phyloP scores from a whole-genome alignment of 2,113 vertebrate species.

The Dissostichus mawsoni region DNA sequence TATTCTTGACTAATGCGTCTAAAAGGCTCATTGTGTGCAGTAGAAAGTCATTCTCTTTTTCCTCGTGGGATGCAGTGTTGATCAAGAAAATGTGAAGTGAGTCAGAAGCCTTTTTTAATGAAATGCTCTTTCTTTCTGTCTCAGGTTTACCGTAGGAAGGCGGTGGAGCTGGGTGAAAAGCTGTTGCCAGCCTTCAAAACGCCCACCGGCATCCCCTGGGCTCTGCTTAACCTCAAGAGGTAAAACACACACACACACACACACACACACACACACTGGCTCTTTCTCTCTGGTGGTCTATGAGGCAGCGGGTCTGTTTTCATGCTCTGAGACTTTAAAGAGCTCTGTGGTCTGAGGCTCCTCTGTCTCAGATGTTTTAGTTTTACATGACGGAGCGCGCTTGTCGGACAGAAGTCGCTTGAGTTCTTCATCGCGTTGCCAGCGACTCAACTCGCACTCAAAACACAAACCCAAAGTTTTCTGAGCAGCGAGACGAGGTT shows the following conservation, averaged over 20 bases:
- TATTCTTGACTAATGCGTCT: not conserved
- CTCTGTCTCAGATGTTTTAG: slow-evolving; percentile 25
- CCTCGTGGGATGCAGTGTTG: not conserved
- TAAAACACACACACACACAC: slow-evolving; percentile 69
- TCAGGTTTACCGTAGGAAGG: slow-evolving; percentile 95
- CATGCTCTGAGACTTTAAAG: slow-evolving; percentile 53
- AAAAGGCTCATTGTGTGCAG: not conserved
- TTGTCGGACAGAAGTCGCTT: slow-evolving; percentile 23
- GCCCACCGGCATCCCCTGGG: slow-evolving; percentile 98
- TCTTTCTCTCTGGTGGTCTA: slow-evolving; percentile 31
- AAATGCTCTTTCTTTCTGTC: slow-evolving; percentile 8
- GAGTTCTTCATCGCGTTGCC: slow-evolving; percentile 14
- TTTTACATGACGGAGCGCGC: slow-evolving; percentile 32
- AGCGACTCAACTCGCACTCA: slow-evolving; percentile 19
- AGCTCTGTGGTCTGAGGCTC: slow-evolving; percentile 36
- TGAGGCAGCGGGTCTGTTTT: slow-evolving; percentile 40
- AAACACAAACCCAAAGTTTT: slow-evolving; percentile 20
- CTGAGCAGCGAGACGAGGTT: slow-evolving; percentile 3
- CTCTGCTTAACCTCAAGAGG: slow-evolving; percentile 98
- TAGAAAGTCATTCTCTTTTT: too few relatives aligned
- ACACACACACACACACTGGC: slow-evolving; percentile 7
- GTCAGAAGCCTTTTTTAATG: slow-evolving; percentile 5
- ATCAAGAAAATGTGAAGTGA: not conserved
- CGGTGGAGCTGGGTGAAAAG: slow-evolving; percentile 96
- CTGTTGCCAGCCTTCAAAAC: slow-evolving; percentile 97